Conservation (phyloP, 2,113 vertebrate species). For the Coptodon rendalli region DNA sequence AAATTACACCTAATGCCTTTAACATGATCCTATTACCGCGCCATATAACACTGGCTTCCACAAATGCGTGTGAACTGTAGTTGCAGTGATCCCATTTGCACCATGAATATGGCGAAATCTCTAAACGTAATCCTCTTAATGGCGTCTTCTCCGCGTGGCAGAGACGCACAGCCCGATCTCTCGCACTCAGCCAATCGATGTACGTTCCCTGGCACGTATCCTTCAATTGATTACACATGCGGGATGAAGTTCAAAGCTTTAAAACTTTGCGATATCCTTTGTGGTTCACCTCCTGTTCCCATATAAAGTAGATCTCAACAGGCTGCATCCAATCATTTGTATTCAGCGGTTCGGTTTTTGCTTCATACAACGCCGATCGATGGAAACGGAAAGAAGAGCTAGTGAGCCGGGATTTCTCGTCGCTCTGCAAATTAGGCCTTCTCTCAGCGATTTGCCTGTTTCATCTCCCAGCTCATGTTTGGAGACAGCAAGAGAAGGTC, state of each 20-base stretch:
- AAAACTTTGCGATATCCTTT: slow-evolving; percentile 47
- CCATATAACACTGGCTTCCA: background rate
- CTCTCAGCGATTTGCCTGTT: slow-evolving; percentile 45
- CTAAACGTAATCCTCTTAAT: slow-evolving; percentile 36
- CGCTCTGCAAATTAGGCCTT: slow-evolving; percentile 56
- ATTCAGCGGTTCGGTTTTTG: slow-evolving; percentile 1
- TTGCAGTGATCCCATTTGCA: slow-evolving; percentile 25
- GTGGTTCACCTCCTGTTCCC: slow-evolving; percentile 3
- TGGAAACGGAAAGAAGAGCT: slow-evolving; percentile 11
- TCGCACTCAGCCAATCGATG: slow-evolving; percentile 23
- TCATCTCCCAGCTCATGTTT: slow-evolving; percentile 49
- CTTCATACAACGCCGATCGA: slow-evolving; percentile 48
- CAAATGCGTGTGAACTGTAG: background rate
- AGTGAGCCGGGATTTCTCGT: slow-evolving; percentile 33
- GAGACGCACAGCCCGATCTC: background rate
- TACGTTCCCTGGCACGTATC: background rate
- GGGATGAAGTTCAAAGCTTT: slow-evolving; percentile 47
- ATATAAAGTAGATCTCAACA: slow-evolving; percentile 15
- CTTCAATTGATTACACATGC: slow-evolving; percentile 38
- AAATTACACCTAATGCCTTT: slow-evolving; percentile 29
- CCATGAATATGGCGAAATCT: slow-evolving; percentile 25
- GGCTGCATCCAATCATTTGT: slow-evolving; percentile 45
- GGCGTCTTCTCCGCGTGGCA: background rate
- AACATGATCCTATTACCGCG: slow-evolving; percentile 36
- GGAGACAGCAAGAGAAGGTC: slow-evolving; percentile 8